Percentiles rank a stretch among this genome's conserved stretches.
Evolutionary conservation across 1,140 invertebrate genomes (phyloP).

Genomic region (Microplitis mediator): DNA sequence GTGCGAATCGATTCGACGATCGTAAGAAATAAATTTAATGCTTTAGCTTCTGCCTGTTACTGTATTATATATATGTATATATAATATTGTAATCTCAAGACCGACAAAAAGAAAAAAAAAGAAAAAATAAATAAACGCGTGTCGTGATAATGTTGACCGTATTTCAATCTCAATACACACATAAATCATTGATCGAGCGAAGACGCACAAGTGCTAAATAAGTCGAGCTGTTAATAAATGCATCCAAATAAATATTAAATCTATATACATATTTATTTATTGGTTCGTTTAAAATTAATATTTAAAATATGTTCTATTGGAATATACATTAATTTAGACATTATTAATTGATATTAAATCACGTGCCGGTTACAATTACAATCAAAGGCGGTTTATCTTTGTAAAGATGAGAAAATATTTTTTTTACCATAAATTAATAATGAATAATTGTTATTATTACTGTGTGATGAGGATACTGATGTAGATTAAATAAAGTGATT

Average conservation of each 20-base stretch:
- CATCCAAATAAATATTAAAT: too few species aligned
- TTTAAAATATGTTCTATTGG: neutral
- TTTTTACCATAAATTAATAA: neutral
- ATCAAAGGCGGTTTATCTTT: neutral
- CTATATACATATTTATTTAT: too few species aligned
- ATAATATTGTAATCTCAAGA: too few species aligned
- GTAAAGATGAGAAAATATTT: neutral
- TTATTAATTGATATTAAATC: slow-evolving; percentile 12
- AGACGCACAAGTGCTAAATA: neutral
- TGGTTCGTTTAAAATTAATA: too few species aligned
- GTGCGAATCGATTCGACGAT: neutral
- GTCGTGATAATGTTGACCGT: slow-evolving; percentile 21
- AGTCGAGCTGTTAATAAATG: too few species aligned
- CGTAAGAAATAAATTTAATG: slow-evolving; percentile 20
- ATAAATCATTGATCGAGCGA: slow-evolving; percentile 17
- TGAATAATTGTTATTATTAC: neutral
- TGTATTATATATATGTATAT: neutral
- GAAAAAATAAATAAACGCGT: neutral
- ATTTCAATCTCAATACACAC: slow-evolving; percentile 17
- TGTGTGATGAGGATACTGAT: neutral
- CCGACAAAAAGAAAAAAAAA: neutral
- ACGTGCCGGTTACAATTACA: neutral
- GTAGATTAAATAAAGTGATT: slow-evolving; percentile 3
- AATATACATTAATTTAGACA: slow-evolving; percentile 15
- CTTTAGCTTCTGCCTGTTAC: slow-evolving; percentile 18